Conservation (phyloP, 1,140 invertebrate genomes). For the Magallana ariakensis region DNA sequence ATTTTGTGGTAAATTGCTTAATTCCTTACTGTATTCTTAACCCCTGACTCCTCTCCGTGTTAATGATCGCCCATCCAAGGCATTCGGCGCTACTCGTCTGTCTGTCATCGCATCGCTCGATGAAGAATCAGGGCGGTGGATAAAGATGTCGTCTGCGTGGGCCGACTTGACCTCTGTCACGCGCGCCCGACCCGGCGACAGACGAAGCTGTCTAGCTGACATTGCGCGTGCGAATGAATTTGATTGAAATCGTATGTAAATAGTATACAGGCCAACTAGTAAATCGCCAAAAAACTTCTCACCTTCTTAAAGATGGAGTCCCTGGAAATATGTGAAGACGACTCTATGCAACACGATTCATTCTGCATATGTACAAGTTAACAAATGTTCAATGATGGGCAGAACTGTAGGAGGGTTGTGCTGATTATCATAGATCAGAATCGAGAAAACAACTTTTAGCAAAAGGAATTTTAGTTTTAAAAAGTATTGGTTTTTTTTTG, state of each 20-base stretch:
- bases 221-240: not conserved
- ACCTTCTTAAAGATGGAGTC: too few species aligned
- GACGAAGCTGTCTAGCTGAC: not conserved
- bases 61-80: not conserved
- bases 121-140: not conserved
- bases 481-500: too few species aligned
- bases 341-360: too few species aligned
- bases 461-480: too few species aligned
- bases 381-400: too few species aligned
- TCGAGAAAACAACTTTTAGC: too few species aligned
- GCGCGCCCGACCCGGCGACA: not conserved
- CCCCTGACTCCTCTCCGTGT: not conserved
- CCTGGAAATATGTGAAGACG: too few species aligned
- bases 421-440: too few species aligned
- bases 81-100: not conserved
- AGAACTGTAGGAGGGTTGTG: too few species aligned
- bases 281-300: too few species aligned
- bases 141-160: not conserved
- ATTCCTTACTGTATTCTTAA: constrained; percentile 2
- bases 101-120: not conserved
- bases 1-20: not conserved
- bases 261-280: too few species aligned
- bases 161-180: not conserved
- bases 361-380: too few species aligned
- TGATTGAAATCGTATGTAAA: not conserved